Percentiles rank a stretch among this genome's conserved stretches.
Evolutionary conservation across 1,140 invertebrate species (phyloP).

Genomic region (Cotesia vestalis): DNA sequence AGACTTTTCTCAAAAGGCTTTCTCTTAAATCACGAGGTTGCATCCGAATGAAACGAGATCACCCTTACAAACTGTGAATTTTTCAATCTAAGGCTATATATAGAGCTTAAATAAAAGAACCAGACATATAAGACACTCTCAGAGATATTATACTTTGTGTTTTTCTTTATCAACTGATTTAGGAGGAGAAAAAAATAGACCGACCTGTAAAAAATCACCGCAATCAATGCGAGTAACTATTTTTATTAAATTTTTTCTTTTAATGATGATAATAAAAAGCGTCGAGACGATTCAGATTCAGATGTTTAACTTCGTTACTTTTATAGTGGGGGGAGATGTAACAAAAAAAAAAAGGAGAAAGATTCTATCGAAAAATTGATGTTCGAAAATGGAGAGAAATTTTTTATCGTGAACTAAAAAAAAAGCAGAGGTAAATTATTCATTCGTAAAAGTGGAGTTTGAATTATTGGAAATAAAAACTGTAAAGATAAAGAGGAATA

Average conservation of each 20-base stretch:
- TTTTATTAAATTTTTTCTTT: neutral
- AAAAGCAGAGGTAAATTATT: constrained; percentile 16
- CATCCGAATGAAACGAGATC: constrained; percentile 32
- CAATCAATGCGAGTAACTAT: neutral
- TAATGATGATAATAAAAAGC: neutral
- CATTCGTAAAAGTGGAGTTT: constrained; percentile 11
- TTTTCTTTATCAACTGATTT: constrained; percentile 3
- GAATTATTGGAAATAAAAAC: constrained; percentile 1
- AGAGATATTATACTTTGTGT: constrained; percentile 19
- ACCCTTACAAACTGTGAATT: constrained; percentile 21
- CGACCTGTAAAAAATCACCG: neutral
- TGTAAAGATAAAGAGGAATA: too few species aligned
- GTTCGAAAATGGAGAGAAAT: constrained; percentile 9
- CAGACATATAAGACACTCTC: constrained; percentile 17
- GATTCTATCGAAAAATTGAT: neutral
- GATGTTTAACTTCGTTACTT: constrained; percentile 33
- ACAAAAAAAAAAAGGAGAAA: neutral
- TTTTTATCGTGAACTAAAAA: neutral
- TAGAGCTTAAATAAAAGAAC: constrained; percentile 6
- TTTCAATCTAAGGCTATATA: too few species aligned
- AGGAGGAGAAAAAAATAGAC: constrained; percentile 3
- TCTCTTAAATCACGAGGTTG: constrained; percentile 22
- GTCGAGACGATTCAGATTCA: constrained; percentile 25
- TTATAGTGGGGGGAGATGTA: neutral
- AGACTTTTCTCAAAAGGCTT: constrained; percentile 23